Percentiles rank a stretch among this genome's conserved stretches.
Conservation (phyloP, 2,888 invertebrate species). For the Amiota communis region DNA sequence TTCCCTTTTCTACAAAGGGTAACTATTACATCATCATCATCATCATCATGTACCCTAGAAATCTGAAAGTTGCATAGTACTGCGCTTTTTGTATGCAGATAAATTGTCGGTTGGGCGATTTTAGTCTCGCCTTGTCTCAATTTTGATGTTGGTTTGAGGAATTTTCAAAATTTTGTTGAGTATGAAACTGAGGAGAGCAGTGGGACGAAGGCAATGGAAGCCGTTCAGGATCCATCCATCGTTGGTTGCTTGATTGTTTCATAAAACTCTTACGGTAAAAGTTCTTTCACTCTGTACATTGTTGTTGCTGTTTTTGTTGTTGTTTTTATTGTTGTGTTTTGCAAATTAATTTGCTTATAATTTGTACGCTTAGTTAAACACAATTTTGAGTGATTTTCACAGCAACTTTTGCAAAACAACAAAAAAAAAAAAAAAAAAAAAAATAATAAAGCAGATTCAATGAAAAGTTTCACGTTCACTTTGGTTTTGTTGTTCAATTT, state of each 20-base stretch:
- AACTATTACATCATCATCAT: too few relatives aligned
- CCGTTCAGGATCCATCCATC: slow-evolving; percentile 35
- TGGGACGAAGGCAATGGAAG: slow-evolving; percentile 20
- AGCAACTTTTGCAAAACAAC: slow-evolving; percentile 30
- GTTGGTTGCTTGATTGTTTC: slow-evolving; percentile 60
- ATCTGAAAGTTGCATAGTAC: not conserved
- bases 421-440: not conserved
- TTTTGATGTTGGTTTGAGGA: slow-evolving; percentile 3
- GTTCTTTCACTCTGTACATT: slow-evolving; percentile 38
- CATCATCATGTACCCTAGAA: too few relatives aligned
- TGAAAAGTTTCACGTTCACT: slow-evolving; percentile 9
- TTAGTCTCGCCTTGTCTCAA: slow-evolving; percentile 5
- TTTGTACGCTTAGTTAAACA: slow-evolving; percentile 73
- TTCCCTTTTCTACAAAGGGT: too few relatives aligned
- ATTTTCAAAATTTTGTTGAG: slow-evolving; percentile 40
- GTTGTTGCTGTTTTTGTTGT: slow-evolving; percentile 40
- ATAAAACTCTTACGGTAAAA: slow-evolving; percentile 54
- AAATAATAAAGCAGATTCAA: not conserved
- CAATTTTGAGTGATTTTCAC: slow-evolving; percentile 72
- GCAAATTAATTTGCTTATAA: slow-evolving; percentile 74
- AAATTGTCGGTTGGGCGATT: slow-evolving; percentile 29
- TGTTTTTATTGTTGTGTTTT: slow-evolving; percentile 54
- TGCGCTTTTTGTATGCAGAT: slow-evolving; percentile 16
- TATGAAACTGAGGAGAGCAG: slow-evolving; percentile 39
- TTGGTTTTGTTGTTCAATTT: slow-evolving; percentile 1